phyloP scores from a whole-genome alignment of 2,888 invertebrate species.

The Philereme transversata region DNA sequence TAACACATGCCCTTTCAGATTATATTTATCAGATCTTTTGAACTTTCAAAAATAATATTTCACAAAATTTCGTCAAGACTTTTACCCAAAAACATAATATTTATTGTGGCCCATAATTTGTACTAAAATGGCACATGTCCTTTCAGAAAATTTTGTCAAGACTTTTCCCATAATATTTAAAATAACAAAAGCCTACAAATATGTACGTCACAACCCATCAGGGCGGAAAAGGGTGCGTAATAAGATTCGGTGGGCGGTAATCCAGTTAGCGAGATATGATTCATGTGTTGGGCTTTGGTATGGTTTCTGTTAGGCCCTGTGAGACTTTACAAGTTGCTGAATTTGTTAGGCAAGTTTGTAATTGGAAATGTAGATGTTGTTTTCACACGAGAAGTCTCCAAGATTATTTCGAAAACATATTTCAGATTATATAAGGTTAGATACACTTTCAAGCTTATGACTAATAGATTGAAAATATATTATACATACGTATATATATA shows the following conservation, averaged over 20 bases:
- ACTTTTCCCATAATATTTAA: conserved; percentile 41
- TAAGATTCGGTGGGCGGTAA: conserved; percentile 71
- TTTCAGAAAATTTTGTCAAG: conserved; percentile 1
- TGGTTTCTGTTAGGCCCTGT: conserved; percentile 34
- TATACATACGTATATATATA: too few relatives aligned
- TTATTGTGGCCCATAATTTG: too few relatives aligned
- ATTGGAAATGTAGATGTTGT: conserved; percentile 5
- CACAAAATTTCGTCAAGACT: too few relatives aligned
- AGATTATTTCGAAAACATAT: background rate
- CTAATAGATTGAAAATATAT: too few relatives aligned
- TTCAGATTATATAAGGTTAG: too few relatives aligned
- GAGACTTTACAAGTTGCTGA: conserved; percentile 3
- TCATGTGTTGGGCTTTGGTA: conserved; percentile 58
- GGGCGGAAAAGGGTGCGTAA: conserved; percentile 75
- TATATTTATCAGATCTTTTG: too few relatives aligned
- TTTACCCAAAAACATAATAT: too few relatives aligned
- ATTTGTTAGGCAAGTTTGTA: conserved; percentile 13
- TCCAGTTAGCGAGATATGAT: conserved; percentile 75
- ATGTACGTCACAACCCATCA: conserved; percentile 61
- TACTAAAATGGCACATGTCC: too few relatives aligned
- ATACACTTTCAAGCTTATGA: too few relatives aligned
- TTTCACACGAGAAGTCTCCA: background rate
- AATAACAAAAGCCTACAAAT: conserved; percentile 21
- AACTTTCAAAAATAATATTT: too few relatives aligned
- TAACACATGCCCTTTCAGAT: too few relatives aligned